Evolutionary conservation across 2,888 invertebrate species (phyloP).

Genomic region (Drosophila fungiperda): DNA sequence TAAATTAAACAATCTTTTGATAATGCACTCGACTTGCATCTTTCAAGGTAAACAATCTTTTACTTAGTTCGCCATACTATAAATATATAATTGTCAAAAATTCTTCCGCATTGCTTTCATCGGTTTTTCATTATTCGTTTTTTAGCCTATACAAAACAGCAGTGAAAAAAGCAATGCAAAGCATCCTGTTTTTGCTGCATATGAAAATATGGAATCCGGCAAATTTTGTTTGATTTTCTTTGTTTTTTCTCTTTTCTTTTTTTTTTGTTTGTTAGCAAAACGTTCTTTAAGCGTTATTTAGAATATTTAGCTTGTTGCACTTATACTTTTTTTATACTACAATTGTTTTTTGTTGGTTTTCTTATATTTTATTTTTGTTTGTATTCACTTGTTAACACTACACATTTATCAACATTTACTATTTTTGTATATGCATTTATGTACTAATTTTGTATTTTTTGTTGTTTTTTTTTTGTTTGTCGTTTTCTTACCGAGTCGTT

Average conservation of each 20-base stretch:
- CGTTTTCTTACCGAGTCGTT: slow-evolving; percentile 25
- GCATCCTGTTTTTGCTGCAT: slow-evolving; percentile 53
- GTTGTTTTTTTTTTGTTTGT: slow-evolving; percentile 29
- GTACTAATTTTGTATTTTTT: slow-evolving; percentile 30
- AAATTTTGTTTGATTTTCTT: slow-evolving; percentile 13
- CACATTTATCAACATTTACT: slow-evolving; percentile 80
- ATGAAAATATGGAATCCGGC: slow-evolving; percentile 55
- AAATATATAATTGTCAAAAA: slow-evolving; percentile 35
- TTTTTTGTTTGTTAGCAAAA: slow-evolving; percentile 36
- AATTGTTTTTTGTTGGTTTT: slow-evolving; percentile 26
- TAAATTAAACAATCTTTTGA: slow-evolving; percentile 1
- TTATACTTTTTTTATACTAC: slow-evolving; percentile 54
- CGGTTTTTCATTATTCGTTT: neutral
- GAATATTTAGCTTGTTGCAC: slow-evolving; percentile 53
- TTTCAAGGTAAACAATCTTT: slow-evolving; percentile 22
- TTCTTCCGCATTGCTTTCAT: slow-evolving; percentile 21
- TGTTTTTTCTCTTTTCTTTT: neutral
- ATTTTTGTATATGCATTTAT: slow-evolving; percentile 50
- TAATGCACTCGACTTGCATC: neutral
- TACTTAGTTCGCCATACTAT: slow-evolving; percentile 43
- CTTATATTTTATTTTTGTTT: slow-evolving; percentile 12
- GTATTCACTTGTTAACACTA: slow-evolving; percentile 69
- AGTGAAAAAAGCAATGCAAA: slow-evolving; percentile 45
- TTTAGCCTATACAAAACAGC: slow-evolving; percentile 46
- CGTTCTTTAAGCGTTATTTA: slow-evolving; percentile 55